A percentile compares a stretch with the other conserved stretches of the same genome.
These are phyloP conservation scores for Gobiocypris rarus DNA, from an alignment of 2,113 vertebrate genomes.

Conservation along the genomic window DNA sequence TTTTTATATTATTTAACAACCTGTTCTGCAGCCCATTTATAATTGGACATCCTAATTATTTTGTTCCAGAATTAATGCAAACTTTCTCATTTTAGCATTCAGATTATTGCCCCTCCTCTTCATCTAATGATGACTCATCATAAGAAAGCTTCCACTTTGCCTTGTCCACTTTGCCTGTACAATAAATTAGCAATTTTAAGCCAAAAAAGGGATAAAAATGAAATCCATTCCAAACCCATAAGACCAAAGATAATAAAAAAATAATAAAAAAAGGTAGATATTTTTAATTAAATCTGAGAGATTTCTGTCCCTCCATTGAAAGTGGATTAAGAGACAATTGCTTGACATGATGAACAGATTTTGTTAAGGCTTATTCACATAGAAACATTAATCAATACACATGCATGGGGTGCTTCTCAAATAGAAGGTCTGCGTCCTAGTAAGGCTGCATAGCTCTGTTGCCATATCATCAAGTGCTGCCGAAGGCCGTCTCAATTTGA, in stretches of 20 bases:
- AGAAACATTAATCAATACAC: too few relatives aligned
- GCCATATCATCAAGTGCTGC: too few relatives aligned
- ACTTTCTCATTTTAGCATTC: neutral
- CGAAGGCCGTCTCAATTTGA: too few relatives aligned
- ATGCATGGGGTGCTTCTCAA: too few relatives aligned
- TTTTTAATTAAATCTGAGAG: too few relatives aligned
- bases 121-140: conserved; percentile 1
- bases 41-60: conserved; percentile 1
- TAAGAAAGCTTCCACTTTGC: neutral
- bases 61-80: neutral
- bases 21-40: neutral
- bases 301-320: neutral
- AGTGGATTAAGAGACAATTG: neutral
- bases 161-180: neutral
- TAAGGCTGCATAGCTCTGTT: too few relatives aligned
- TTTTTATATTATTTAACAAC: neutral
- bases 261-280: too few relatives aligned
- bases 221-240: too few relatives aligned
- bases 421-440: too few relatives aligned
- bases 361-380: neutral
- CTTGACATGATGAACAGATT: neutral
- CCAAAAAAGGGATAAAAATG: conserved; percentile 48
- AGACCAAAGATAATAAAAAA: too few relatives aligned
- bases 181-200: conserved; percentile 43
- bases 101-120: neutral